Conservation (phyloP, 2,113 vertebrate species). For the Synodontis membranacea region DNA sequence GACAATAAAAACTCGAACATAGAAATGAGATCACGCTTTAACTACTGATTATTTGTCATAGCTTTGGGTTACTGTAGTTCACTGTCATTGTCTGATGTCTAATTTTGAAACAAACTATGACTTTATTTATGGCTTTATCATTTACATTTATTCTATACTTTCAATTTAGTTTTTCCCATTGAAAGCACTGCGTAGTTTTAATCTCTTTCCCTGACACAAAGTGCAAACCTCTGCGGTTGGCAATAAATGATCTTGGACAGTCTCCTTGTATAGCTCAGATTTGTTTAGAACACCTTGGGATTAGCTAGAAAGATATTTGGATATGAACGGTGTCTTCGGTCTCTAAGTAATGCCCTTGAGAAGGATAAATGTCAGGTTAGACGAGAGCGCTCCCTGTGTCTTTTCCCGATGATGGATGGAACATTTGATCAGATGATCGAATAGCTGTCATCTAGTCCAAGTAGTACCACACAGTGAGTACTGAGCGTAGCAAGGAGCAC, state of each 20-base stretch:
- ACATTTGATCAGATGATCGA: background rate
- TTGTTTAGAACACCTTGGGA: background rate
- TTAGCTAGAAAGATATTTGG: background rate
- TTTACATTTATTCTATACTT: background rate
- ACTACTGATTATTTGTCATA: too few relatives aligned
- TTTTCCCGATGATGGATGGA: conserved; percentile 14
- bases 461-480: background rate
- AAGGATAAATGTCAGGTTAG: background rate
- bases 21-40: too few relatives aligned
- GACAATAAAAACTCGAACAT: too few relatives aligned
- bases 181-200: background rate
- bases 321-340: background rate
- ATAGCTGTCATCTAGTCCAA: background rate
- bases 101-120: background rate
- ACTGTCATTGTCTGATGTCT: too few relatives aligned
- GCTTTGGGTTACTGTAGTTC: too few relatives aligned
- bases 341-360: background rate
- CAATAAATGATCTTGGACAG: background rate
- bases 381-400: background rate
- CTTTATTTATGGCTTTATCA: background rate
- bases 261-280: background rate
- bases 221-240: background rate
- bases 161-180: background rate
- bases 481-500: background rate
- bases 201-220: background rate